phyloP scores from a whole-genome alignment of 2,113 vertebrate genomes.

The Gallinago undulata region DNA sequence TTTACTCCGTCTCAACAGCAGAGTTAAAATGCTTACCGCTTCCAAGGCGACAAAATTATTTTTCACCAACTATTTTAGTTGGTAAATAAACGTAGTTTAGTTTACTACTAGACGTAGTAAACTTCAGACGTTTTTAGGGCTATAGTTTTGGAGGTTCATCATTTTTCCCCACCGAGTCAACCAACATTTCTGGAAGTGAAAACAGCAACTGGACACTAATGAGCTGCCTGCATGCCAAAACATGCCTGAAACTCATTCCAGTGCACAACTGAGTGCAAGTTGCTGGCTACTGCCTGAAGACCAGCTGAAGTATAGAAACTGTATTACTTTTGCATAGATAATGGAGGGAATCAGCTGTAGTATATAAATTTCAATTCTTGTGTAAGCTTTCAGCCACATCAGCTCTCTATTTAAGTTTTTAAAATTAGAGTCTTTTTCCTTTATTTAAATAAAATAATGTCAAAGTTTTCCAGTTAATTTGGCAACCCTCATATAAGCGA shows the following conservation, averaged over 20 bases:
- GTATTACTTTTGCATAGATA: not conserved
- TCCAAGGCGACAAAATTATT: not conserved
- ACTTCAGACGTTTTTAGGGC: not conserved
- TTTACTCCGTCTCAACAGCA: not conserved
- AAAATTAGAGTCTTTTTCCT: fast-evolving
- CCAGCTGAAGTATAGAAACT: not conserved
- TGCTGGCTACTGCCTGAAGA: not conserved
- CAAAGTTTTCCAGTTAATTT: not conserved
- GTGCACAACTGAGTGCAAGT: not conserved
- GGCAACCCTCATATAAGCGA: not conserved
- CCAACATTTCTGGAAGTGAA: not conserved
- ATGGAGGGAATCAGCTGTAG: not conserved
- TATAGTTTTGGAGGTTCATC: not conserved
- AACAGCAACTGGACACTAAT: not conserved
- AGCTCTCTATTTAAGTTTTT: not conserved
- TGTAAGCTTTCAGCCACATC: not conserved
- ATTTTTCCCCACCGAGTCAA: not conserved
- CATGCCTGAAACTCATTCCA: not conserved
- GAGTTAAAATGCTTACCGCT: not conserved
- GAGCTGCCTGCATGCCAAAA: not conserved
- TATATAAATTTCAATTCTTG: fast-evolving
- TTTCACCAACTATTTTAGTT: not conserved
- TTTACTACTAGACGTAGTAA: not conserved
- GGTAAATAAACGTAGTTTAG: too few species aligned
- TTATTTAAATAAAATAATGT: not conserved